phyloP scores from a whole-genome alignment of 37 sponge, comb jelly and placozoan species.

The Axinella damicornis region DNA sequence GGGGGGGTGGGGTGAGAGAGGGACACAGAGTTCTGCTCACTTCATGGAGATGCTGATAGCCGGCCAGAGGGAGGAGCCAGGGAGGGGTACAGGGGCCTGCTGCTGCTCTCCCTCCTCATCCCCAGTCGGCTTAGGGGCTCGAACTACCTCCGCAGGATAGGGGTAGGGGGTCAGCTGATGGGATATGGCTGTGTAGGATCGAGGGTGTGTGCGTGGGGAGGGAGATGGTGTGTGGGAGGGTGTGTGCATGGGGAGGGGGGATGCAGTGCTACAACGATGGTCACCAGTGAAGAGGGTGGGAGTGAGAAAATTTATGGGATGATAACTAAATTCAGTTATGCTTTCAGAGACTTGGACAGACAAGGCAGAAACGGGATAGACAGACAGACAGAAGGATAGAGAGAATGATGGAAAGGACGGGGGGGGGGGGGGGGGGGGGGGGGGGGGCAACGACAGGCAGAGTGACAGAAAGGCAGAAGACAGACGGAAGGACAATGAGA shows the following conservation, averaged over 20 bases:
- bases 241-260: background rate
- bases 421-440: no score
- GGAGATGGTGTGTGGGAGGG: background rate
- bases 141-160: slow-evolving; percentile 29
- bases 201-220: background rate
- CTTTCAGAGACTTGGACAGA: no score
- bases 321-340: no score
- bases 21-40: slow-evolving; percentile 8
- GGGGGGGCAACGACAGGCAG: no score
- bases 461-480: no score
- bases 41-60: slow-evolving; percentile 44
- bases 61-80: slow-evolving; percentile 36
- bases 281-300: no score
- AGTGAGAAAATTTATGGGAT: background rate
- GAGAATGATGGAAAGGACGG: no score
- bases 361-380: no score
- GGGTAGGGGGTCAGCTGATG: background rate
- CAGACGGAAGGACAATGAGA: no score
- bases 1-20: background rate
- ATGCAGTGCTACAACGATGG: no score
- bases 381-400: no score
- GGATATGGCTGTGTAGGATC: background rate
- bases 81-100: slow-evolving; percentile 9
- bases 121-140: slow-evolving; percentile 1
- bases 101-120: background rate